Evolutionary conservation across 37 sponge, comb jelly and placozoan genomes (phyloP), one percentile per base, ranked within the genome.

Genomic region (Hormiphora californensis): DNA sequence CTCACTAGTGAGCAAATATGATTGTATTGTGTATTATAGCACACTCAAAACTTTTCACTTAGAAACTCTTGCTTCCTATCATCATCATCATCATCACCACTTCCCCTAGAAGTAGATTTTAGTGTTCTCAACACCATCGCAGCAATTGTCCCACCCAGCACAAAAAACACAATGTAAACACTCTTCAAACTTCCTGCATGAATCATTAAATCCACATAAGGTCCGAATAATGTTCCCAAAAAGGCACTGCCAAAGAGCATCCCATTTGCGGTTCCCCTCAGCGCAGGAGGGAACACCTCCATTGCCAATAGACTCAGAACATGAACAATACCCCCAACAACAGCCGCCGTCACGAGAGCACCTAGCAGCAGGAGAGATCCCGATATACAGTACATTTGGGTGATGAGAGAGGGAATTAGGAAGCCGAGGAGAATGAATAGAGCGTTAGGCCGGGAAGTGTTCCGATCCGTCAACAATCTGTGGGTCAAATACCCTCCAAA

Each of bases 101-200:
- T n/a, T n/a, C n/a, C n/a, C n/a, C n/a, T n/a, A n/a, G n/a, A n/a
- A n/a, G n/a, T n/a, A n/a, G n/a, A n/a, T n/a, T n/a, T n/a, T n/a
- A n/a, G n/a, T n/a, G n/a, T n/a, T n/a, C n/a, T n/a, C n/a, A n/a
- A n/a, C n/a, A n/a, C n/a, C n/a, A n/a, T n/a, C n/a, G n/a, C n/a
- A n/a, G 59, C 19, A 4, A 57, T n/a, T 37, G 81, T 73, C 0
- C 28, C 46, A 4, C 28, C 21, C 41, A 73, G 81, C 41, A 73
- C 81, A 17, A 32, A 73, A 73, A 73, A 73, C 46, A 73, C 81
- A 22, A 46, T 46, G 43, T 73, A 73, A 39, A 73, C 81, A 73
- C 81, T 73, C 25, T 4, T 39, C 27, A 73, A 32, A 1, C 36
- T 73, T 33, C 81, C 81, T 27, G 35, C 32, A 40, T 41, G 1